Evolutionary conservation across 2,888 invertebrate species (phyloP), one percentile per base, ranked within the genome.

Genomic region (Pterostichus niger): DNA sequence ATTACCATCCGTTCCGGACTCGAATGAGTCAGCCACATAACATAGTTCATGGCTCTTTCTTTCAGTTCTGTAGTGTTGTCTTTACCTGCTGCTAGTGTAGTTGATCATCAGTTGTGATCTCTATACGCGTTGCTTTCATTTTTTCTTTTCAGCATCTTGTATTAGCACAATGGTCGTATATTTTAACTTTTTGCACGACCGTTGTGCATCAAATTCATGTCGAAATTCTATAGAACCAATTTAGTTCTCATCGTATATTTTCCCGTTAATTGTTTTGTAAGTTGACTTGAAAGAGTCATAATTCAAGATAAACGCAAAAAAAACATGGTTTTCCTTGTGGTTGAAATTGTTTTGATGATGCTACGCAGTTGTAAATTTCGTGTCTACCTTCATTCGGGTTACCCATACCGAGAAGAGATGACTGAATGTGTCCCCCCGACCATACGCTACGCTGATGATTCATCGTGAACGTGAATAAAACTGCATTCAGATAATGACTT

Each of bases 1-100:
- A 46, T 78, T 78, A 78, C 33, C 40, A 56, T 78, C 40, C 59
- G 24, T 78, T 78, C 78, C 78, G 54, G 77, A 54, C 77, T 33
- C 59, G 44, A 24, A 78, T 78, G 78, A 78, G 78, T 78, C 78
- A 78, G 40, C 59, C 49, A 54, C 56, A 56, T 52, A 54, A 68
- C 49, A 33, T 64, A 64, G 64, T 64, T 75, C 75, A 75, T 52
- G 64, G 35, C 75, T 17, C 52, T 75, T 68, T 64, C 40, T 40
- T 71, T 44, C 44, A 13, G 44, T 44, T 44, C 11, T 44, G 15
- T 71, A 17, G 13, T 46, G 17, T 73, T 17, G 17, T 73, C 59
- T 64, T 44, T 71, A 71, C 71, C 40, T 40, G 40, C 7, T 40
- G 40, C 9, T 7, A 6, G 9, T 40, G 40, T 9, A 40, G 13